Evolutionary conservation across 2,888 invertebrate species (phyloP).

Genomic region (Napeogenes inachia): DNA sequence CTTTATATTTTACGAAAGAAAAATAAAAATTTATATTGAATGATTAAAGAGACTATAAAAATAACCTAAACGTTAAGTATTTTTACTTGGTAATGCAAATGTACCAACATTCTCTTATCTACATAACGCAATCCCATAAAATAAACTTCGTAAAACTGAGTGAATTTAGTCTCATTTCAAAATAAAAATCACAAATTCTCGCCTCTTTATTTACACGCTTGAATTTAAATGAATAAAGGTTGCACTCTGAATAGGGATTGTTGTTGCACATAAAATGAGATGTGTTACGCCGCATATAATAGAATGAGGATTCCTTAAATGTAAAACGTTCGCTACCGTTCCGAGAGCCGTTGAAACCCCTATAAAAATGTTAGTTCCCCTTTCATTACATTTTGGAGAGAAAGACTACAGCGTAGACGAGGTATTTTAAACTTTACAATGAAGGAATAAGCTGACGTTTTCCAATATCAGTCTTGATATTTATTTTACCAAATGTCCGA

Average conservation of each 20-base stretch:
- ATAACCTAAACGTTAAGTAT: neutral
- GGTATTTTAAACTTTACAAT: constrained; percentile 41
- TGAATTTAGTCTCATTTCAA: constrained; percentile 1
- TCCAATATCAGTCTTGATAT: constrained; percentile 34
- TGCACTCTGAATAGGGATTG: constrained; percentile 51
- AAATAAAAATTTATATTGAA: too few species aligned
- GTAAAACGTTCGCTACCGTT: constrained; percentile 66
- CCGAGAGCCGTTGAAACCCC: constrained; percentile 71
- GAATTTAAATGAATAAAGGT: constrained; percentile 37
- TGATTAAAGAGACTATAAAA: neutral
- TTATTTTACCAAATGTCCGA: constrained; percentile 56
- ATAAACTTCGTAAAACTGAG: constrained; percentile 4
- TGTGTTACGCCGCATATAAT: constrained; percentile 67
- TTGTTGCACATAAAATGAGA: constrained; percentile 59
- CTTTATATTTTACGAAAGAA: too few species aligned
- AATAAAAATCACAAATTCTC: constrained; percentile 16
- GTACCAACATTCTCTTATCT: neutral
- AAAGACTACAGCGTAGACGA: constrained; percentile 37
- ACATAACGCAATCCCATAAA: neutral
- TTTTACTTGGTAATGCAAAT: neutral
- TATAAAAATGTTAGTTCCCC: constrained; percentile 74
- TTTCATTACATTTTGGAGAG: constrained; percentile 69
- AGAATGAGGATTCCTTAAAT: constrained; percentile 72
- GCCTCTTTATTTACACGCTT: constrained; percentile 27
- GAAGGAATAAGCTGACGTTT: constrained; percentile 33